Evolutionary conservation across 2,113 vertebrate genomes (phyloP).

Genomic region (Sylvia atricapilla): DNA sequence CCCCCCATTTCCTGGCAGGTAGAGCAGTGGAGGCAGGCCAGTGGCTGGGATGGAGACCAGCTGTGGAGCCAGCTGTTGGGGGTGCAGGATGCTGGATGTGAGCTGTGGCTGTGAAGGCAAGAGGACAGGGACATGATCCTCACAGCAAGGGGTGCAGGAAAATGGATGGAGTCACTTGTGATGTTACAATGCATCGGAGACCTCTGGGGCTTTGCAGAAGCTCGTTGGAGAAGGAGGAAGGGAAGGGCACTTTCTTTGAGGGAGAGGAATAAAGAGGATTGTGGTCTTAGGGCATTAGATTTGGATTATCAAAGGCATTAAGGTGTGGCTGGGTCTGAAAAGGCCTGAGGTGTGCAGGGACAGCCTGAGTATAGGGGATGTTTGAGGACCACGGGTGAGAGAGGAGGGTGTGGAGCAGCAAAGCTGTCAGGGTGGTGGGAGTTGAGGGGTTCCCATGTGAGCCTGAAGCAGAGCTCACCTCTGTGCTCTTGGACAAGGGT

Average conservation of each 20-base stretch:
- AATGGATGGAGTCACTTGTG: not conserved
- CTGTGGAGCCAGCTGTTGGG: not conserved
- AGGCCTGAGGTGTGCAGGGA: not conserved
- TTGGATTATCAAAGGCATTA: not conserved
- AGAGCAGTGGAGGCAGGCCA: not conserved
- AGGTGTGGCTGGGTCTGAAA: no score
- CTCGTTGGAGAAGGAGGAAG: accelerated
- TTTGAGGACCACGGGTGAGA: not conserved
- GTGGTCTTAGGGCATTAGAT: not conserved
- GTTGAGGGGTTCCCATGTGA: not conserved
- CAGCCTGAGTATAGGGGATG: not conserved
- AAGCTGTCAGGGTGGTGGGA: not conserved
- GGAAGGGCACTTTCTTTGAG: not conserved
- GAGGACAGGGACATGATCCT: not conserved
- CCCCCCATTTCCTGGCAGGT: not conserved
- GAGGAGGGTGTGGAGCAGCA: not conserved
- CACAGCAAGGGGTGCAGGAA: not conserved
- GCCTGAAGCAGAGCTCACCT: not conserved
- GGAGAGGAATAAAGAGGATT: not conserved
- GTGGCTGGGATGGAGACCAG: not conserved
- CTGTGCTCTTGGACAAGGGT: not conserved
- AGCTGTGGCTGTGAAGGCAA: not conserved
- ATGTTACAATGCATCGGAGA: accelerated
- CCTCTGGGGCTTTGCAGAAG: not conserved
- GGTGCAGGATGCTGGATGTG: not conserved